Percentiles rank a stretch among this genome's conserved stretches.
These are phyloP conservation scores for Rhopalosiphum padi DNA, from an alignment of 1,140 invertebrate species.

Conservation along the genomic window DNA sequence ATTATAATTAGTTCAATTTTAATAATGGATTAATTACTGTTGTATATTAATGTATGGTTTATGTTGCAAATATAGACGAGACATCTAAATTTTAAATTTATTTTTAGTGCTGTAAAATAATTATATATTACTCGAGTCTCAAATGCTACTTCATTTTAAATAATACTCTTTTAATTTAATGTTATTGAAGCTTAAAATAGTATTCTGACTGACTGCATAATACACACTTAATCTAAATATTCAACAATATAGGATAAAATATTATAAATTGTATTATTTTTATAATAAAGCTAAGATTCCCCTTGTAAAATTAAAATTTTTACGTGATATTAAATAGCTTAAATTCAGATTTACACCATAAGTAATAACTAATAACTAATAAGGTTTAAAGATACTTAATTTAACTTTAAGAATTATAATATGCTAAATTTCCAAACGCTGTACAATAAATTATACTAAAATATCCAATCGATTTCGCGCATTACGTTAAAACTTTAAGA, in stretches of 20 bases:
- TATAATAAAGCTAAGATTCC: not conserved
- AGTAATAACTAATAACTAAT: too few relatives aligned
- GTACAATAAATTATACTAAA: not conserved
- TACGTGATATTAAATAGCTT: not conserved
- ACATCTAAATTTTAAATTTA: not conserved
- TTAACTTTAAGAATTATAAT: not conserved
- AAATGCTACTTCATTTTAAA: not conserved
- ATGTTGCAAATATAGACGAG: not conserved
- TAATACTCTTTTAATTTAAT: not conserved
- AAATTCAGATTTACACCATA: not conserved
- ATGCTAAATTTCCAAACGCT: not conserved
- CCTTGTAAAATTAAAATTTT: not conserved
- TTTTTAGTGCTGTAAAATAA: not conserved
- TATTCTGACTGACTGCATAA: not conserved
- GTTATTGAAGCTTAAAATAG: not conserved
- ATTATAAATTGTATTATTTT: not conserved
- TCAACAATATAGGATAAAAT: not conserved
- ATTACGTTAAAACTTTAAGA: constrained; percentile 21
- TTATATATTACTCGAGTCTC: not conserved
- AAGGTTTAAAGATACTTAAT: not conserved
- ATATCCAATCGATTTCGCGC: too few relatives aligned
- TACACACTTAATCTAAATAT: not conserved
- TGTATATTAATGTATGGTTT: not conserved
- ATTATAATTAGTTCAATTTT: not conserved
- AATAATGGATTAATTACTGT: not conserved